Conservation (phyloP, 1,140 invertebrate genomes). For the Hirudo medicinalis region DNA sequence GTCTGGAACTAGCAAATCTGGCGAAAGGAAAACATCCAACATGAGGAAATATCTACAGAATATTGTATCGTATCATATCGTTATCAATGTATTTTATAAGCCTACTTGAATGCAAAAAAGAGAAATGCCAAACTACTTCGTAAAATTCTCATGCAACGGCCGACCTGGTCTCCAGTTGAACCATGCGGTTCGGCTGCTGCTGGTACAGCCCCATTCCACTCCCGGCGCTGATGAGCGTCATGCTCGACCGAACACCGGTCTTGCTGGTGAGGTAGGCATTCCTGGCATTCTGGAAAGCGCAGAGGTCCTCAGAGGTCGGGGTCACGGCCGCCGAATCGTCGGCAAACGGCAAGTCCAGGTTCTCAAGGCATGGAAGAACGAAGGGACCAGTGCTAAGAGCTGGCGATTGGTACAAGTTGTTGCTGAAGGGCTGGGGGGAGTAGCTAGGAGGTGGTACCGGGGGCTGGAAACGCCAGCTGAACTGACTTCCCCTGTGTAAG, state of each 20-base stretch:
- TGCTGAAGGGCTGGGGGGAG: conserved; percentile 27
- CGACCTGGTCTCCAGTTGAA: conserved; percentile 37
- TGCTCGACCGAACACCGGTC: neutral
- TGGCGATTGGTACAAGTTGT: neutral
- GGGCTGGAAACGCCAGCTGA: conserved; percentile 58
- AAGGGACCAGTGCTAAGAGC: conserved; percentile 62
- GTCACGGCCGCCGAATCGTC: conserved; percentile 94
- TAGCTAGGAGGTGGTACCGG: neutral
- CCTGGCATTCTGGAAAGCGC: conserved; percentile 29
- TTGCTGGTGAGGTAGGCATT: conserved; percentile 59
- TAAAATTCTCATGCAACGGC: no score
- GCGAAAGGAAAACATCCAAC: neutral
- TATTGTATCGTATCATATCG: no score
- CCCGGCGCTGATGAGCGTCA: conserved; percentile 4
- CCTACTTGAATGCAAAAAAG: no score
- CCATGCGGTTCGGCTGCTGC: conserved; percentile 42
- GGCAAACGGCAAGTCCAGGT: conserved; percentile 89
- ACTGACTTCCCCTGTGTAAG: conserved; percentile 72
- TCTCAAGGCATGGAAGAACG: conserved; percentile 83
- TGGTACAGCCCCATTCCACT: neutral
- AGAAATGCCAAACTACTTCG: no score
- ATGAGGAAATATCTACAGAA: no score
- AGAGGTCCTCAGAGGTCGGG: conserved; percentile 81
- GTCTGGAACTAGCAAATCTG: neutral
- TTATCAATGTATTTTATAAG: no score